Percentiles rank a stretch among this genome's conserved stretches.
phyloP scores from a whole-genome alignment of 2,797 vertebrate genomes.

The Microcaecilia unicolor region DNA sequence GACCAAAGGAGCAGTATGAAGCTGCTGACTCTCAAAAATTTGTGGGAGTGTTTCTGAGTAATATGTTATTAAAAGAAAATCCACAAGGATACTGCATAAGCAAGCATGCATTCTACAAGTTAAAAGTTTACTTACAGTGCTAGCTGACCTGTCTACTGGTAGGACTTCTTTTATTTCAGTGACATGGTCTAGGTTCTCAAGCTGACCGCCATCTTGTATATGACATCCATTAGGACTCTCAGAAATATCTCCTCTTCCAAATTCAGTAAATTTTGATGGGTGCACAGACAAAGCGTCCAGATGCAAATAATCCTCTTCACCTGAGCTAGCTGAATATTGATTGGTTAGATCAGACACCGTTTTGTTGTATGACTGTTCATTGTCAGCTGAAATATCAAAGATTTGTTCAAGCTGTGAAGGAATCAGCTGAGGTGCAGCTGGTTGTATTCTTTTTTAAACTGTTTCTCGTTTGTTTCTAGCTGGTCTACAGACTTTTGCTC shows the following conservation, averaged over 20 bases:
- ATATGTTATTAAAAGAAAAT: too few relatives aligned
- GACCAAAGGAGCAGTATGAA: too few relatives aligned
- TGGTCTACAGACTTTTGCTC: slow-evolving; percentile 21
- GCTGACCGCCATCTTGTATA: slow-evolving; percentile 5
- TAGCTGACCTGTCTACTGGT: neutral
- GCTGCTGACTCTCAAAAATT: too few relatives aligned
- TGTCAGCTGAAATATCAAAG: slow-evolving; percentile 46
- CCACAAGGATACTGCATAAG: too few relatives aligned
- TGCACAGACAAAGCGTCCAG: slow-evolving; percentile 5
- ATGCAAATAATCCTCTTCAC: slow-evolving; percentile 11
- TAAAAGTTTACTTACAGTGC: slow-evolving; percentile 46
- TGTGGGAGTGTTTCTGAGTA: too few relatives aligned
- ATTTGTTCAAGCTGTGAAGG: slow-evolving; percentile 51
- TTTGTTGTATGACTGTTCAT: slow-evolving; percentile 48
- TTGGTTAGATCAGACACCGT: slow-evolving; percentile 34
- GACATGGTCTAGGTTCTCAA: neutral
- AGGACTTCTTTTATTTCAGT: slow-evolving; percentile 6
- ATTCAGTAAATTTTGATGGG: slow-evolving; percentile 12
- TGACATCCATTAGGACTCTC: neutral
- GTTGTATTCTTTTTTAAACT: slow-evolving; percentile 11
- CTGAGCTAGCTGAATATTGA: slow-evolving; percentile 3
- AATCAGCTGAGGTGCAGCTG: slow-evolving; percentile 28
- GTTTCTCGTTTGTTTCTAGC: slow-evolving; percentile 13
- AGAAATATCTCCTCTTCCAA: slow-evolving; percentile 1
- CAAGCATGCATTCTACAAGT: too few relatives aligned